Conservation (phyloP, 2,797 vertebrate species). For the Argya squamiceps region DNA sequence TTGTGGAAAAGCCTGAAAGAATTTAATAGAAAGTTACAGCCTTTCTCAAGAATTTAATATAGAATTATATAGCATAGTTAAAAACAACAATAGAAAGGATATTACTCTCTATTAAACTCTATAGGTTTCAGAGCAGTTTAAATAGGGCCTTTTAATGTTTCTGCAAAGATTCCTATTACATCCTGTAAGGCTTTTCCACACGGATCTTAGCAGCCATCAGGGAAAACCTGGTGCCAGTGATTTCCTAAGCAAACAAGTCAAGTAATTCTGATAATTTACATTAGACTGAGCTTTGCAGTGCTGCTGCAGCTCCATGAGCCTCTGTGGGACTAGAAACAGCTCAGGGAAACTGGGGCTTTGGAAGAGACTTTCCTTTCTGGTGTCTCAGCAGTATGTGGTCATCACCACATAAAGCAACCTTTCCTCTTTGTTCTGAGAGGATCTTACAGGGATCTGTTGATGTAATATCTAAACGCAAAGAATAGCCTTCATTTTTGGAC, state of each 20-base stretch:
- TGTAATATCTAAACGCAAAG: not conserved
- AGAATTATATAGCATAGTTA: slow-evolving; percentile 65
- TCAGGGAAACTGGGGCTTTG: not conserved
- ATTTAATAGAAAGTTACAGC: slow-evolving; percentile 66
- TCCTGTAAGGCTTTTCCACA: slow-evolving; percentile 54
- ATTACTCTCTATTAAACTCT: slow-evolving; percentile 63
- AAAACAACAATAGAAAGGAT: slow-evolving; percentile 66
- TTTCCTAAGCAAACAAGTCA: slow-evolving; percentile 38
- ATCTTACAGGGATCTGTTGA: not conserved
- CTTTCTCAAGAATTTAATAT: slow-evolving; percentile 70
- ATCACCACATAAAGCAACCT: not conserved
- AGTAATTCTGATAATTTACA: slow-evolving; percentile 31
- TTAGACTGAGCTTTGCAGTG: not conserved
- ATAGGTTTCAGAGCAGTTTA: slow-evolving; percentile 44
- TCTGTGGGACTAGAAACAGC: not conserved
- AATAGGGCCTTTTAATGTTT: slow-evolving; percentile 33
- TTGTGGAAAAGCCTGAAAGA: slow-evolving; percentile 47
- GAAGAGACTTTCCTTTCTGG: not conserved
- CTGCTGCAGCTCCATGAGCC: not conserved
- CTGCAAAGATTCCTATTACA: slow-evolving; percentile 51
- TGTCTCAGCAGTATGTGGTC: not conserved
- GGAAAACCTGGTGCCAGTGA: slow-evolving; percentile 54
- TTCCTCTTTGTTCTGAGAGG: not conserved
- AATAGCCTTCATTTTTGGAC: not conserved
- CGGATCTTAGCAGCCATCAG: not conserved